Evolutionary conservation across 2,797 vertebrate genomes (phyloP), one percentile per base, ranked within the genome.

Genomic region (Onychomys torridus): DNA sequence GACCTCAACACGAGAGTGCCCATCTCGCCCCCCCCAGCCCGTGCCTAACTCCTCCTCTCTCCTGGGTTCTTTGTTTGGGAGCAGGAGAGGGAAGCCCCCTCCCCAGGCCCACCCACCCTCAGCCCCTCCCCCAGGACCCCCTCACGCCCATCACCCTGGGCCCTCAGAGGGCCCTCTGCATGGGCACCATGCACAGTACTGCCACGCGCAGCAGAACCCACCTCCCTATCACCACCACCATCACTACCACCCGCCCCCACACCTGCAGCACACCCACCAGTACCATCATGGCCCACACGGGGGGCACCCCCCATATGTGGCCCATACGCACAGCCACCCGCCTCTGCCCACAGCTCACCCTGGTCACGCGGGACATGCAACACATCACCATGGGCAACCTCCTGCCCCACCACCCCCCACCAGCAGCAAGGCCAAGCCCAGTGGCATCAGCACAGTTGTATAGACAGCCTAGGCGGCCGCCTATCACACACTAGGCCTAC

Each of bases 361-460:
- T 0, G 85, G 98, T n/a, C 99, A 99, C 17, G 63, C 97, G 0
- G 97, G 98, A 0, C 98, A 99, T 87, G 76, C 98, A 89, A 98
- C 97, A 57, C 99, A 99, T 79, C 98, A 99, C 98, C 99, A 99
- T 0, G 99, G 98, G 37, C 98, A 98, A 2, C 97, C 98, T 0
- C 98, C 99, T 32, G 99, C 99, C 84, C 98, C 98, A 0, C 98
- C 99, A 17, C 97, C 99, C 4, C 97, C 99, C 63, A 94, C 99
- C 98, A 99, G 99, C 99, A 98, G 99, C 96, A 99, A 99, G 98
- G 98, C 99, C 98, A 99, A 99, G 97, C 99, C 99, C 99, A 99
- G 99, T 0, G 99, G 99, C 98, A 99, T 99, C 98, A 99, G 99
- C 98, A 99, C 99, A 52, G 99, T 99, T 97, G 99, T 99, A 98